Evolutionary conservation across 2,888 invertebrate species (phyloP).

Genomic region (Leptinotarsa tumamoca): DNA sequence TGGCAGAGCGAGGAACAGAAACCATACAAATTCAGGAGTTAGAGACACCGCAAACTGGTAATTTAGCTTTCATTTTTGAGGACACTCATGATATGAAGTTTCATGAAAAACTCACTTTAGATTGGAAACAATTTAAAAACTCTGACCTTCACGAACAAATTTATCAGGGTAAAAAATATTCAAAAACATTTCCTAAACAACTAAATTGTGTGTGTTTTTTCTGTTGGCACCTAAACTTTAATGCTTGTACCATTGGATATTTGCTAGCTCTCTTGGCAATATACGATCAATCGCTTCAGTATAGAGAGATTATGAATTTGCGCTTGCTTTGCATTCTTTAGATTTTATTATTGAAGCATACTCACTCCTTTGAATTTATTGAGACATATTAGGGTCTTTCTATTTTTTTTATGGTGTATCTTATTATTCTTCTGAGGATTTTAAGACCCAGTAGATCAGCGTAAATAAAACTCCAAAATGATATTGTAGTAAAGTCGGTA

Average conservation of each 20-base stretch:
- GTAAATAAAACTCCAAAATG: no score
- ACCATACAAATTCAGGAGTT: conserved; percentile 19
- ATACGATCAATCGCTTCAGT: not conserved
- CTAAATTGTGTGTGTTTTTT: conserved; percentile 32
- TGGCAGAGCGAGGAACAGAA: conserved; percentile 3
- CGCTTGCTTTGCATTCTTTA: not conserved
- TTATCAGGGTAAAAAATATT: conserved; percentile 37
- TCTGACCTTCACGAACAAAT: conserved; percentile 31
- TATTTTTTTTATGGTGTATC: no score
- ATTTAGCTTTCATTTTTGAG: conserved; percentile 49
- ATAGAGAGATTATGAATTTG: not conserved
- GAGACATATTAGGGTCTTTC: not conserved
- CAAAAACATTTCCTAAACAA: not conserved
- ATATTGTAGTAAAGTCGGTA: no score
- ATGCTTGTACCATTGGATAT: not conserved
- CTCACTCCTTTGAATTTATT: no score
- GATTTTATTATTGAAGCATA: not conserved
- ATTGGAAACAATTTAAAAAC: conserved; percentile 44
- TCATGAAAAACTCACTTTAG: conserved; percentile 43
- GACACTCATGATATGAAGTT: conserved; percentile 37
- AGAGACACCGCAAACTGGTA: conserved; percentile 30
- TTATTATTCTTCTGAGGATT: not conserved
- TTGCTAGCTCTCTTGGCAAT: not conserved
- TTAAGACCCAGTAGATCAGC: no score
- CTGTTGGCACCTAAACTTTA: not conserved